Percentiles rank a stretch among this genome's conserved stretches.
These are phyloP conservation scores for Heliconius cydno DNA, from an alignment of 2,888 invertebrate genomes.

Conservation along the genomic window DNA sequence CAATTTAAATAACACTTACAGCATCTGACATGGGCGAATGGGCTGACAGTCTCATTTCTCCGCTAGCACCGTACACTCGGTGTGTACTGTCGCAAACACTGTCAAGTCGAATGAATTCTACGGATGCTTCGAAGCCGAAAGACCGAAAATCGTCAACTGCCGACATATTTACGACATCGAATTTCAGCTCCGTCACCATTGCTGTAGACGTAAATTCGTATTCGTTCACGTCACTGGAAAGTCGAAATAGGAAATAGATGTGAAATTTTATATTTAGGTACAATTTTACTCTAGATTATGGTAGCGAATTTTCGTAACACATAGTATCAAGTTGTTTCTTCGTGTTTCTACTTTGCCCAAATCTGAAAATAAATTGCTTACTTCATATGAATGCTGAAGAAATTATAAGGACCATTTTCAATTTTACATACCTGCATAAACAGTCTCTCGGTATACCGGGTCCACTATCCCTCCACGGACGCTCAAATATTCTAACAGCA, in stretches of 20 bases:
- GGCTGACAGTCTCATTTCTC: conserved; percentile 86
- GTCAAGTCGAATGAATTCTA: conserved; percentile 90
- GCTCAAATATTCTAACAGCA: conserved; percentile 88
- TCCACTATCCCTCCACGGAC: conserved; percentile 85
- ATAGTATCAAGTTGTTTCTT: background rate
- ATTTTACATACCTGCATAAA: conserved; percentile 85
- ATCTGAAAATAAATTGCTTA: background rate
- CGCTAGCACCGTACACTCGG: conserved; percentile 89
- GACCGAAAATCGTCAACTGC: conserved; percentile 93
- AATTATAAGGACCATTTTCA: no score
- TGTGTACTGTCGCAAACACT: conserved; percentile 87
- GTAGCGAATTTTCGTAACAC: background rate
- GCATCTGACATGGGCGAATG: conserved; percentile 79
- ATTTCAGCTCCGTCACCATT: conserved; percentile 90
- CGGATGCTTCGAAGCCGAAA: conserved; percentile 92
- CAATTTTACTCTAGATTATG: conserved; percentile 9
- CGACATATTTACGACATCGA: conserved; percentile 92
- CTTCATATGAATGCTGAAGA: no score
- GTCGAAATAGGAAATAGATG: conserved; percentile 12
- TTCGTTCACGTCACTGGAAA: conserved; percentile 69
- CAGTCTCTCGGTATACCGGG: conserved; percentile 90
- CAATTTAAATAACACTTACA: conserved; percentile 59
- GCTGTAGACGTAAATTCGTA: conserved; percentile 91
- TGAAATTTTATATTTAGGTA: conserved; percentile 20
- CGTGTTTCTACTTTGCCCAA: background rate